Evolutionary conservation across 2,797 vertebrate species (phyloP).

Genomic region (Adrianichthys oophorus): DNA sequence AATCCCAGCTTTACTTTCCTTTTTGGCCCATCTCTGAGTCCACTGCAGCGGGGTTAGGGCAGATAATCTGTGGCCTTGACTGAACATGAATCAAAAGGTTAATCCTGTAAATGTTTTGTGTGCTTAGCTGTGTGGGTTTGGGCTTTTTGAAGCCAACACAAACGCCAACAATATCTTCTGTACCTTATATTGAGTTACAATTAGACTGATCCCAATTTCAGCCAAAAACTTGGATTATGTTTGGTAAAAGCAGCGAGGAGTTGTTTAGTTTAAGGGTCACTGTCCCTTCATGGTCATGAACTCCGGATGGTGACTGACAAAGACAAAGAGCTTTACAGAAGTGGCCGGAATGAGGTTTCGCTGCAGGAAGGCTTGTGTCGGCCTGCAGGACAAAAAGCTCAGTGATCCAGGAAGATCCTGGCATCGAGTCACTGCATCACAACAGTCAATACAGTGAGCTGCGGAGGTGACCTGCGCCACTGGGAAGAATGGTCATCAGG

Average conservation of each 20-base stretch:
- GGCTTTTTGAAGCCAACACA: neutral
- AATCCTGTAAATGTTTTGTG: constrained; percentile 67
- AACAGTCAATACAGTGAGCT: constrained; percentile 19
- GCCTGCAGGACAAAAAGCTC: constrained; percentile 29
- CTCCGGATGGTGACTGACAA: constrained; percentile 46
- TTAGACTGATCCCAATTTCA: constrained; percentile 7
- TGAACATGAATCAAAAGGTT: constrained; percentile 78
- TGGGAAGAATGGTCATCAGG: constrained; percentile 26
- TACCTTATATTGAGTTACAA: too few relatives aligned
- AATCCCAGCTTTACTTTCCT: constrained; percentile 76
- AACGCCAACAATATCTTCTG: constrained; percentile 1
- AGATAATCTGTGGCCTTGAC: constrained; percentile 77
- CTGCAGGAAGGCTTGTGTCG: constrained; percentile 34
- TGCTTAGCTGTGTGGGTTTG: constrained; percentile 47
- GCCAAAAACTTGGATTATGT: constrained; percentile 23
- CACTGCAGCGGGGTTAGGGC: constrained; percentile 71
- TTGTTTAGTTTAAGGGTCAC: constrained; percentile 36
- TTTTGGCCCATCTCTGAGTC: constrained; percentile 75
- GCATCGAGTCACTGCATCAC: constrained; percentile 38
- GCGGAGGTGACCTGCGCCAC: constrained; percentile 25
- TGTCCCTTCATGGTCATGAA: constrained; percentile 43
- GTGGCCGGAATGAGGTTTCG: constrained; percentile 51
- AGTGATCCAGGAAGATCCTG: constrained; percentile 51
- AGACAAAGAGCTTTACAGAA: constrained; percentile 50
- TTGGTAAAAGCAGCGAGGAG: constrained; percentile 25